A percentile compares a stretch with the other conserved stretches of the same genome.
Conservation (phyloP, 2,113 vertebrate species). For the Sisor rabdophorus region DNA sequence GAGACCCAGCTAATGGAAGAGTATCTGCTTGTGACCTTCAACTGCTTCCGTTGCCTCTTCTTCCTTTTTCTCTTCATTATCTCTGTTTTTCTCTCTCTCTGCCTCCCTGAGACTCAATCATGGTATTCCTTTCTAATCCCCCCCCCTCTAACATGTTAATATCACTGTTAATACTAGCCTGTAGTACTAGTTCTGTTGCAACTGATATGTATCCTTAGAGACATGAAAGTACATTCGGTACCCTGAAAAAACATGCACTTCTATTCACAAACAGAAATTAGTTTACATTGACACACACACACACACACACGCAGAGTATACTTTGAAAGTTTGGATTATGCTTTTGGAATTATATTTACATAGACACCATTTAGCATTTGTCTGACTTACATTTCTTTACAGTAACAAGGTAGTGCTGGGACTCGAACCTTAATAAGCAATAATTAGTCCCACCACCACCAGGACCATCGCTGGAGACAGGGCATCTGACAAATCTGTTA, state of each 20-base stretch:
- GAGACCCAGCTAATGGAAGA: constrained; percentile 69
- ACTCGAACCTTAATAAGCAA: too few species aligned
- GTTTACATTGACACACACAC: background rate
- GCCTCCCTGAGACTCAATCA: constrained; percentile 18
- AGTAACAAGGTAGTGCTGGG: too few species aligned
- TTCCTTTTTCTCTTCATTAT: constrained; percentile 26
- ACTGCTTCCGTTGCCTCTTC: constrained; percentile 36
- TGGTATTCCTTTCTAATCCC: background rate
- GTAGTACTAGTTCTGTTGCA: constrained; percentile 13
- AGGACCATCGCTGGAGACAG: too few species aligned
- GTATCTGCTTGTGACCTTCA: constrained; percentile 60
- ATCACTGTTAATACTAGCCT: constrained; percentile 26
- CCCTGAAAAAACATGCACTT: constrained; percentile 1
- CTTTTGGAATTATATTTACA: too few species aligned
- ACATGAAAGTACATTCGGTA: constrained; percentile 22
- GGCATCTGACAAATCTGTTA: too few species aligned
- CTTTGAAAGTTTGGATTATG: background rate
- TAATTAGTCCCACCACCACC: too few species aligned
- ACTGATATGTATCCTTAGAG: constrained; percentile 24
- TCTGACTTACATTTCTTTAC: too few species aligned
- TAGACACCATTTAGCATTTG: too few species aligned
- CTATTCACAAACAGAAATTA: constrained; percentile 7
- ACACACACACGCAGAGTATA: too few species aligned
- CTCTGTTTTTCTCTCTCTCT: constrained; percentile 22
- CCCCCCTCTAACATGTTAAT: constrained; percentile 2